phyloP scores from a whole-genome alignment of 1,140 invertebrate genomes.

The Drosophila virilis region DNA sequence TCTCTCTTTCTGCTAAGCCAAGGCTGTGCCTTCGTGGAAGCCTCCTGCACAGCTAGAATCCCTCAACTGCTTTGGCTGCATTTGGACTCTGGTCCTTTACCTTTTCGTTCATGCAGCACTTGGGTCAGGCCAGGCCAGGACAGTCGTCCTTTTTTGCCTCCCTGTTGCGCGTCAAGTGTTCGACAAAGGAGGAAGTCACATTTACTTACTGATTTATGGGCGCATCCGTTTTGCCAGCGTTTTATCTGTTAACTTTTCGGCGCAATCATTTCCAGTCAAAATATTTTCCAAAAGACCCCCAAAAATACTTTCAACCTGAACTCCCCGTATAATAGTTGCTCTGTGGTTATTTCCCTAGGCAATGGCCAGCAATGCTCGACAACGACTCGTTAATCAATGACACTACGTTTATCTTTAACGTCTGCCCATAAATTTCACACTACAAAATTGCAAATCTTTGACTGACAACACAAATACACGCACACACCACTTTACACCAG shows the following conservation, averaged over 20 bases:
- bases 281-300: slow-evolving; percentile 58
- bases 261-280: slow-evolving; percentile 81
- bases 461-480: slow-evolving; percentile 24
- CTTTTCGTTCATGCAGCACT: slow-evolving; percentile 26
- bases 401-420: slow-evolving; percentile 77
- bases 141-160: slow-evolving; percentile 8
- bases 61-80: slow-evolving; percentile 13
- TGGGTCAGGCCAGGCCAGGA: slow-evolving; percentile 11
- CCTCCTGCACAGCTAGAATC: slow-evolving; percentile 6
- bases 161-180: slow-evolving; percentile 46
- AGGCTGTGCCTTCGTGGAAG: not conserved
- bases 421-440: slow-evolving; percentile 76
- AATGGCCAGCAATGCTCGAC: slow-evolving; percentile 44
- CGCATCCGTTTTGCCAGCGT: slow-evolving; percentile 62
- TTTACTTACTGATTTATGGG: slow-evolving; percentile 80
- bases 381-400: slow-evolving; percentile 74
- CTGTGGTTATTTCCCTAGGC: slow-evolving; percentile 7
- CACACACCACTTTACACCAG: not conserved
- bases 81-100: slow-evolving; percentile 32
- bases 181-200: slow-evolving; percentile 63
- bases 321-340: slow-evolving; percentile 10
- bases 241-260: slow-evolving; percentile 81
- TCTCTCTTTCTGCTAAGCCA: slow-evolving; percentile 20
- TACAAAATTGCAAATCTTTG: slow-evolving; percentile 76
- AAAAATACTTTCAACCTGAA: slow-evolving; percentile 11